phyloP scores from a whole-genome alignment of 2,888 invertebrate genomes.

The Cataglyphis altisquamis region DNA sequence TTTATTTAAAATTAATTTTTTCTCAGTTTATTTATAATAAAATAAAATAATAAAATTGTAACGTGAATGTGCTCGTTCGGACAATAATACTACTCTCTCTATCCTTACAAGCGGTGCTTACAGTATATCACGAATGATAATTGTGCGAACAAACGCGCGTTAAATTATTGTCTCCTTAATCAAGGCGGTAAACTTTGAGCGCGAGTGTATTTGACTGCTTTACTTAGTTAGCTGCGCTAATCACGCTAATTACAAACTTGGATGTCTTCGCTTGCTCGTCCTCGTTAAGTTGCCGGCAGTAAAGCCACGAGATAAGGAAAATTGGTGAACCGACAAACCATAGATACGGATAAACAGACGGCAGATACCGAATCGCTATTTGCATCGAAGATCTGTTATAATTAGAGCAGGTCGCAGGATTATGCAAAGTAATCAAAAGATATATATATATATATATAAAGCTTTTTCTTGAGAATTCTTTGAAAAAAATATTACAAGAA shows the following conservation, averaged over 20 bases:
- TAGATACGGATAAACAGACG: conserved; percentile 11
- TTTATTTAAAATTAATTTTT: neutral
- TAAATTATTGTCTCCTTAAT: conserved; percentile 52
- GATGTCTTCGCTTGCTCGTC: conserved; percentile 48
- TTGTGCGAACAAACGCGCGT: conserved; percentile 37
- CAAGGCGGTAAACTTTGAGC: conserved; percentile 54
- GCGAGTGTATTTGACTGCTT: conserved; percentile 58
- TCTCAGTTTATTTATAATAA: neutral
- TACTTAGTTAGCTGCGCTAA: conserved; percentile 51
- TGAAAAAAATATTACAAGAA: neutral
- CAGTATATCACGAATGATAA: conserved; percentile 45
- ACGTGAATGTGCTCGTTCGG: neutral
- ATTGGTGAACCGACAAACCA: conserved; percentile 14
- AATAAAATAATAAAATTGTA: conserved; percentile 14
- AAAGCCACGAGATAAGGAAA: conserved; percentile 49
- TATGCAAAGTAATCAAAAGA: neutral
- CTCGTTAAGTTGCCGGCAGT: conserved; percentile 48
- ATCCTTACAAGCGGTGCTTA: conserved; percentile 2
- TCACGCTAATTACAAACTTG: conserved; percentile 58
- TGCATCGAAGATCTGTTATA: neutral
- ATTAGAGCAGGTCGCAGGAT: neutral
- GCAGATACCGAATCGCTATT: neutral
- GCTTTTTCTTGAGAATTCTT: neutral
- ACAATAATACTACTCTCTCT: neutral
- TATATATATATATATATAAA: neutral